phyloP scores from a whole-genome alignment of 2,797 vertebrate species.

The Tapirus indicus region DNA sequence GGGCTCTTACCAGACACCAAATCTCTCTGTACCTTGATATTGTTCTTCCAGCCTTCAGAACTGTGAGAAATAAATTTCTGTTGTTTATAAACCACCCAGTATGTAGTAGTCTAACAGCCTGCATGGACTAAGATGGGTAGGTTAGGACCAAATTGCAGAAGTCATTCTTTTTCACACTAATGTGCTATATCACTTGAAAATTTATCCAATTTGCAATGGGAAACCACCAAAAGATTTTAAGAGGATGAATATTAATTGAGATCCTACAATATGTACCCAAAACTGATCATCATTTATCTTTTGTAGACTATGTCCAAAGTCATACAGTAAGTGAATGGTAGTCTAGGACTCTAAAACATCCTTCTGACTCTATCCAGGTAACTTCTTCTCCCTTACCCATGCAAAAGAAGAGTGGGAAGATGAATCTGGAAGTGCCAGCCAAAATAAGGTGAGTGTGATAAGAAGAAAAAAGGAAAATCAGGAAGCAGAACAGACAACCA shows the following conservation, averaged over 20 bases:
- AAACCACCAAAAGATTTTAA: constrained; percentile 38
- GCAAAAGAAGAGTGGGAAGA: background rate
- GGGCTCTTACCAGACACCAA: background rate
- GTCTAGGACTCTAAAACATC: background rate
- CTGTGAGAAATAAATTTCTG: background rate
- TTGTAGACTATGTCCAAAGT: background rate
- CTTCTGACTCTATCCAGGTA: background rate
- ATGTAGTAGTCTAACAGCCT: background rate
- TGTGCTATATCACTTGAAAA: background rate
- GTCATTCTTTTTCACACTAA: background rate
- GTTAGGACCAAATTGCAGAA: background rate
- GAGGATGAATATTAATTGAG: background rate
- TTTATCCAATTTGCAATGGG: background rate
- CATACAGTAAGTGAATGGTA: background rate
- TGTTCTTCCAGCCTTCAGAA: background rate
- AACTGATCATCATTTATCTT: background rate
- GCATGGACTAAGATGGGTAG: background rate
- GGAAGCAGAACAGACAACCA: background rate
- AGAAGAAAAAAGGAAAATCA: background rate
- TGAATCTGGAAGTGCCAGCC: background rate
- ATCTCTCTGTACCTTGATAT: background rate
- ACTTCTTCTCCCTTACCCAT: background rate
- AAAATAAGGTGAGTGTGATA: background rate
- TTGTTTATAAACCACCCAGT: background rate
- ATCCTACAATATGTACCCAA: background rate